Evolutionary conservation across 2,113 vertebrate genomes (phyloP).

Genomic region (Porphyrio hochstetteri): DNA sequence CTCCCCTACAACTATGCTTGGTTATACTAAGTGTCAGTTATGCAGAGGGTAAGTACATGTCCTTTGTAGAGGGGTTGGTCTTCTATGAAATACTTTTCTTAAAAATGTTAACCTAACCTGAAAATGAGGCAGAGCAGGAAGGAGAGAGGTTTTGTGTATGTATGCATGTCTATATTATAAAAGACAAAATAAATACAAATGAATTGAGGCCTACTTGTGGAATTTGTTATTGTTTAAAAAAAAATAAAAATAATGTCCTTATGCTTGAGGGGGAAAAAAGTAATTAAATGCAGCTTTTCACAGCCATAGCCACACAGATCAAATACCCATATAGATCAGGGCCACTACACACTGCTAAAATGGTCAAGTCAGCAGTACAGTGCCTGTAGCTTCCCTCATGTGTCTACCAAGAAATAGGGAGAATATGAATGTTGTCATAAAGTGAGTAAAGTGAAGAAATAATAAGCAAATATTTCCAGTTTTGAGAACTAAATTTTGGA

Average conservation of each 20-base stretch:
- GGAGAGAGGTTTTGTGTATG: not conserved
- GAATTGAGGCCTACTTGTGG: not conserved
- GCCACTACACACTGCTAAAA: not conserved
- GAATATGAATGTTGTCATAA: not conserved
- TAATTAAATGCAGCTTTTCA: not conserved
- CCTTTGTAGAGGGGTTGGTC: not conserved
- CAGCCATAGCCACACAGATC: not conserved
- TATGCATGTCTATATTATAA: not conserved
- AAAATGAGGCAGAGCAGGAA: not conserved
- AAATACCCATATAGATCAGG: not conserved
- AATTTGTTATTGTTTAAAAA: not conserved
- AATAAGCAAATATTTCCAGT: not conserved
- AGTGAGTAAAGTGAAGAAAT: not conserved
- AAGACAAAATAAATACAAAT: slow-evolving; percentile 10
- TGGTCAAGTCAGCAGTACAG: not conserved
- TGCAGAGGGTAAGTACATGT: not conserved
- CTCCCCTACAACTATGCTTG: not conserved
- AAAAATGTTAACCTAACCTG: not conserved
- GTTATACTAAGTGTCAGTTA: not conserved
- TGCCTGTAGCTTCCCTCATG: not conserved
- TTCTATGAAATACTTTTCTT: not conserved
- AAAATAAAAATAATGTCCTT: not conserved
- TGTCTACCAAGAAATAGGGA: not conserved
- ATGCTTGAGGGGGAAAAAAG: not conserved
- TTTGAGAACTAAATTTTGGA: slow-evolving; percentile 8